phyloP scores from a whole-genome alignment of 2,113 vertebrate genomes.

The Trichechus manatus region DNA sequence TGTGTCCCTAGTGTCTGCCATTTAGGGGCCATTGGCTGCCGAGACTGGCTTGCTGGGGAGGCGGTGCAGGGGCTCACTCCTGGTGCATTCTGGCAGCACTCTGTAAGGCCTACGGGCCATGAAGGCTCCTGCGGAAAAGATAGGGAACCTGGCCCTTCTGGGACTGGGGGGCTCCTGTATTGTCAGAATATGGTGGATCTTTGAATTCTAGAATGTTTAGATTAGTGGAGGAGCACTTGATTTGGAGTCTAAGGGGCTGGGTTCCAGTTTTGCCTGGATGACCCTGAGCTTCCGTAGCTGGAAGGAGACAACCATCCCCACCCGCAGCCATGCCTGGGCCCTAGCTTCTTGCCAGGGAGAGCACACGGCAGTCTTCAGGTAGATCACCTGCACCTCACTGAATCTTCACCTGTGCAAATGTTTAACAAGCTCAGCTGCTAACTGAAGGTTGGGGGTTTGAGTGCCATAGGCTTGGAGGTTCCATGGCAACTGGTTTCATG shows the following conservation, averaged over 20 bases:
- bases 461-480: neutral
- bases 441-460: neutral
- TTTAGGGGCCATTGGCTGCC: neutral
- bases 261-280: neutral
- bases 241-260: neutral
- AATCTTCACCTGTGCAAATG: neutral
- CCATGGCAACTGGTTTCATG: neutral
- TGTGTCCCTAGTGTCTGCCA: neutral
- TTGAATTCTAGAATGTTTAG: neutral
- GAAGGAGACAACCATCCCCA: neutral
- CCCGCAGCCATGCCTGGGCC: accelerated
- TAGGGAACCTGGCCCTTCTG: accelerated
- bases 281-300: neutral
- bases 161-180: neutral
- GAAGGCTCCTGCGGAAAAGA: neutral
- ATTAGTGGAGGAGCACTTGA: neutral
- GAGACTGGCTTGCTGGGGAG: neutral
- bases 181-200: accelerated
- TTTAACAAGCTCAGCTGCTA: neutral
- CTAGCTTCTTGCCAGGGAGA: neutral
- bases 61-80: neutral
- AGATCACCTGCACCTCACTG: neutral
- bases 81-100: neutral
- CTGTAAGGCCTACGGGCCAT: neutral
- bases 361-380: neutral